Conservation (phyloP, 2,888 invertebrate genomes). For the Tetranychus piercei region DNA sequence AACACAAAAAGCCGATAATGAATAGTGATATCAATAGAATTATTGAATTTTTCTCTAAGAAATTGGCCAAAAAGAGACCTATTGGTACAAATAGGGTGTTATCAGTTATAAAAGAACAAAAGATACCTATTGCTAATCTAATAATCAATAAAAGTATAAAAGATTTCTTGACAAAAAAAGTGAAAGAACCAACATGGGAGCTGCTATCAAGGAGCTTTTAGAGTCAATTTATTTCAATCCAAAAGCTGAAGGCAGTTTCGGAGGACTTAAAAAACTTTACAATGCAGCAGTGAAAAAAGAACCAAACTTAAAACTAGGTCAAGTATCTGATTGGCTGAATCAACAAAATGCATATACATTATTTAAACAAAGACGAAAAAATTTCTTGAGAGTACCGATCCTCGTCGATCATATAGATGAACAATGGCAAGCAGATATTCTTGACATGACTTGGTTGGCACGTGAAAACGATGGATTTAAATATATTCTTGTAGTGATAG, state of each 20-base stretch:
- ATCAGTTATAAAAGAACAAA: no score
- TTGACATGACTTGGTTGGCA: slow-evolving; percentile 20
- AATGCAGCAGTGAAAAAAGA: background rate
- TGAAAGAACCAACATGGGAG: no score
- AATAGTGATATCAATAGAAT: no score
- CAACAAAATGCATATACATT: background rate
- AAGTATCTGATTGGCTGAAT: background rate
- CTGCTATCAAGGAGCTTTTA: no score
- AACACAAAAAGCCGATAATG: no score
- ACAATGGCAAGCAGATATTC: slow-evolving; percentile 25
- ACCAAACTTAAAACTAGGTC: background rate
- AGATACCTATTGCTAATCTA: no score
- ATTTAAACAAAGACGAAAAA: background rate
- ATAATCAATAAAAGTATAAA: no score
- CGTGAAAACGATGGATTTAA: slow-evolving; percentile 24
- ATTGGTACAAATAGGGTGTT: no score
- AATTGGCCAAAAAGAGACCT: no score
- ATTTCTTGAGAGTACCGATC: background rate
- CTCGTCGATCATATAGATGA: slow-evolving; percentile 24
- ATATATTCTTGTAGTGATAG: slow-evolving; percentile 25
- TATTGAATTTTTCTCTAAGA: no score
- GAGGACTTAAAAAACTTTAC: background rate
- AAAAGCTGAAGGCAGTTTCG: background rate
- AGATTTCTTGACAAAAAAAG: no score
- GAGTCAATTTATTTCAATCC: no score